phyloP scores from a whole-genome alignment of 2,888 invertebrate species.

The Pseudeuparius sepicola region DNA sequence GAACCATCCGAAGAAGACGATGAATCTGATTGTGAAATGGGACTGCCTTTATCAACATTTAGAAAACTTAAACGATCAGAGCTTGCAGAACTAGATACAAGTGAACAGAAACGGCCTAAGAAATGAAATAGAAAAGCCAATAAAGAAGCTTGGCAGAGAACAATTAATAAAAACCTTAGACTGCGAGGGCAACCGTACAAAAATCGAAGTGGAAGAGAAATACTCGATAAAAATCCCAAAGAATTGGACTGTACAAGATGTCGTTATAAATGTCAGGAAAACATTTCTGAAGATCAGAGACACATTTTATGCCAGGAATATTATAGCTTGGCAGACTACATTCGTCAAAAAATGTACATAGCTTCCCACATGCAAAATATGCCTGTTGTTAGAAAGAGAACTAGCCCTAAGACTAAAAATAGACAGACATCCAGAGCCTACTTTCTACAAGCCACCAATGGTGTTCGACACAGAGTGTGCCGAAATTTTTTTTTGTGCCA shows the following conservation, averaged over 20 bases:
- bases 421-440: conserved; percentile 11
- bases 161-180: conserved; percentile 8
- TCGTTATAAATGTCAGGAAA: conserved; percentile 12
- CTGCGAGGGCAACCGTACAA: conserved; percentile 6
- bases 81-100: neutral
- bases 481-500: conserved; percentile 10
- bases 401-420: conserved; percentile 13
- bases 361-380: conserved; percentile 10
- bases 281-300: conserved; percentile 9
- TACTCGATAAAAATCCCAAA: conserved; percentile 10
- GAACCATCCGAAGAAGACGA: neutral
- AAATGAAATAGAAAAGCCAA: conserved; percentile 9
- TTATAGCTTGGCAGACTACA: conserved; percentile 11
- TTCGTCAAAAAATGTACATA: conserved; percentile 9
- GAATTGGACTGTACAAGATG: conserved; percentile 12
- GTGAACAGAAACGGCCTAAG: neutral
- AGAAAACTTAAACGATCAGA: no score
- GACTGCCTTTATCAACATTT: no score
- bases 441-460: conserved; percentile 6
- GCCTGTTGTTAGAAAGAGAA: conserved; percentile 12
- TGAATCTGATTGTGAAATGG: no score
- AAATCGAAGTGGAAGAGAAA: conserved; percentile 8
- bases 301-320: conserved; percentile 11
- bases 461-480: conserved; percentile 11
- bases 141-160: conserved; percentile 9